Base-by-base conservation (phyloP, 2,797 vertebrate genomes). In the Poeciliopsis gracilis region DNA sequence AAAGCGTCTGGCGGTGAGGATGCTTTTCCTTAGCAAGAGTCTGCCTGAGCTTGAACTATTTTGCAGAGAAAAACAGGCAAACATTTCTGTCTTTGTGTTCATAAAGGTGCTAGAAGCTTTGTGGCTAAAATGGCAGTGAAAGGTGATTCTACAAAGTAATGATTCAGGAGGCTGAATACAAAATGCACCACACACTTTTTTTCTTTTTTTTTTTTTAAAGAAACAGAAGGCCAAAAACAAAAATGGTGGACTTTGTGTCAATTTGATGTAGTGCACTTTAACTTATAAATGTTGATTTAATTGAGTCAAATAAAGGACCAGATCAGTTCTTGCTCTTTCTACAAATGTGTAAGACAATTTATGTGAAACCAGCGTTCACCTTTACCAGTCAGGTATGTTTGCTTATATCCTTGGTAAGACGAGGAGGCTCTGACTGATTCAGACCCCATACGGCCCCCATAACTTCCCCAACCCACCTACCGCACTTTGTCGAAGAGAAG, bases 281-380 rank as follows among this genome's bases (percentile, higher is more conserved):
- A 1, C 41, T 70, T 45, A 13, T 15, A 41, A 43, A 13, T 15
- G 11, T 2, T 43, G 41, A 46, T 43, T 45, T n/a, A n/a, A 43
- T n/a, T 46, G 4, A 46, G 25, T 46, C 25, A n/a, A 46, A 71
- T n/a, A 43, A 28, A n/a, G 67, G 12, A 10, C 12, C 41, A 15
- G 23, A n/a, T 46, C 43, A 41, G 36, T 5, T 67, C 41, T 13
- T 41, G 36, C 23, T 67, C 36, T 41, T 38, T 67, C 36, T 41
- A 11, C 63, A 45, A 79, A 82, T 70, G 13, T 81, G 30, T 20
- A 43, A n/a, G 47, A 69, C 78, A n/a, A 28, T 45, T 18, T 51
- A 46, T 59, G 76, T 81, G 77, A 78, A 90, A 85, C 23, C 70
- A 67, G 76, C 33, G 23, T 85, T 91, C 82, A 81, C 86, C 51